Base-by-base conservation (phyloP, 2,113 vertebrate species). In the Spea multiplicata region DNA sequence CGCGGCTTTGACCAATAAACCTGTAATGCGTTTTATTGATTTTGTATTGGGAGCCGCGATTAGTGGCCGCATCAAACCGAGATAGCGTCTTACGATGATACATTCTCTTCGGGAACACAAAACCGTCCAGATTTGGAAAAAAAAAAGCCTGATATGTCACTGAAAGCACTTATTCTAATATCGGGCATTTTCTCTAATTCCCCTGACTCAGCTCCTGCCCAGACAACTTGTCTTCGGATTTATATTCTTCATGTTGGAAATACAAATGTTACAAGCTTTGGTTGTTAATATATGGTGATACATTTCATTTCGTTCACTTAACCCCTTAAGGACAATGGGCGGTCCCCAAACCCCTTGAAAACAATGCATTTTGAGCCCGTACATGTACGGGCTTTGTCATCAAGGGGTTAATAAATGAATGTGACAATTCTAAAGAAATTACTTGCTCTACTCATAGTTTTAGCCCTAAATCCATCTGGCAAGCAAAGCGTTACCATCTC, bases 11-110 rank as follows among this genome's bases (percentile, higher is more conserved):
- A 10, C 50, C 50, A 52, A 52, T 52, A 52, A 7, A 52, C 59
- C 59, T 16, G 13, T 62, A 30, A 48, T 73, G 73, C 70, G 30
- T 88, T 88, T 86, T 87, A 88, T 88, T 86, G 90, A 91, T 87
- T 83, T 6, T 52, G 45, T 81, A 75, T 84, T 49, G 81, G 81
- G 84, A 87, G 71, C 50, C 74, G 53, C 82, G 10, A 84, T 89
- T 85, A 81, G 50, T 84, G 78, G 81, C 71, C 83, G 71, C 78
- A 76, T 53, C 1, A 0, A 81, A 65, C 47, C 67, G 30, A 80
- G 82, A n/a, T 77, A 59, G 75, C 85, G 86, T 46, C 3, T 84
- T 83, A 82, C 62, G 84, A 80, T 83, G 82, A 80, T 88, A 83
- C 75, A 88, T 83, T 83, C 81, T 74, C 81, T 53, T 45, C 75